These are phyloP conservation scores for Procambarus virginalis DNA, from an alignment of 1,140 invertebrate genomes.

Conservation along the genomic window DNA sequence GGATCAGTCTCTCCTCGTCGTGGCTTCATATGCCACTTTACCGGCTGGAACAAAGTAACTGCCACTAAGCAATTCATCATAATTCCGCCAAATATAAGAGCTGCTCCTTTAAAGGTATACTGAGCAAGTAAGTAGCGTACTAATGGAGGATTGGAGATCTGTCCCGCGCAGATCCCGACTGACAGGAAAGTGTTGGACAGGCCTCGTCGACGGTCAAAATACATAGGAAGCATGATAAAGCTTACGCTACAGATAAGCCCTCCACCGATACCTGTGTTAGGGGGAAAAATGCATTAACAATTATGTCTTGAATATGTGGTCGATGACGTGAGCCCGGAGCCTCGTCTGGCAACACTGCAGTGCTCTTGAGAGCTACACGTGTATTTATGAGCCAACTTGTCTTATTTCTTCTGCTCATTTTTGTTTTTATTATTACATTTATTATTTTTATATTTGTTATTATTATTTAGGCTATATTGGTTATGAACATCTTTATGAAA, in stretches of 20 bases:
- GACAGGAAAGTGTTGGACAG: constrained; percentile 56
- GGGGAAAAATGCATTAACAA: constrained; percentile 66
- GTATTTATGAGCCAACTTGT: too few species aligned
- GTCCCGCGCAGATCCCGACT: constrained; percentile 11
- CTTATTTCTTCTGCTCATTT: too few species aligned
- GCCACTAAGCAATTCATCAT: constrained; percentile 83
- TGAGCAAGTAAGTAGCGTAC: constrained; percentile 14
- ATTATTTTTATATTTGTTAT: too few species aligned
- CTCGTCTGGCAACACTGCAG: too few species aligned
- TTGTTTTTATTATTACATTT: too few species aligned
- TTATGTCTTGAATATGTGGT: too few species aligned
- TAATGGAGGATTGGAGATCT: constrained; percentile 20
- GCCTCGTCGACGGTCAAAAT: constrained; percentile 44
- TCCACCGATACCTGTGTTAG: constrained; percentile 12
- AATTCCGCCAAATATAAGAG: constrained; percentile 77
- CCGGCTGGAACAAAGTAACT: constrained; percentile 29
- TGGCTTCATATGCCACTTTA: constrained; percentile 49
- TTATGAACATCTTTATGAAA: too few species aligned
- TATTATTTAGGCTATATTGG: too few species aligned
- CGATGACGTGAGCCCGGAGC: too few species aligned
- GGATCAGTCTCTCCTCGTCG: neutral
- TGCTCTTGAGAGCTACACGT: too few species aligned
- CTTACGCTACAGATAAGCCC: constrained; percentile 60
- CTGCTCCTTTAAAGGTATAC: constrained; percentile 19
- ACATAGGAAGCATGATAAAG: constrained; percentile 36